A percentile compares a stretch with the other conserved stretches of the same genome.
These are phyloP conservation scores for Ophthalmolycus amberensis DNA, from an alignment of 2,113 vertebrate genomes.

Conservation along the genomic window DNA sequence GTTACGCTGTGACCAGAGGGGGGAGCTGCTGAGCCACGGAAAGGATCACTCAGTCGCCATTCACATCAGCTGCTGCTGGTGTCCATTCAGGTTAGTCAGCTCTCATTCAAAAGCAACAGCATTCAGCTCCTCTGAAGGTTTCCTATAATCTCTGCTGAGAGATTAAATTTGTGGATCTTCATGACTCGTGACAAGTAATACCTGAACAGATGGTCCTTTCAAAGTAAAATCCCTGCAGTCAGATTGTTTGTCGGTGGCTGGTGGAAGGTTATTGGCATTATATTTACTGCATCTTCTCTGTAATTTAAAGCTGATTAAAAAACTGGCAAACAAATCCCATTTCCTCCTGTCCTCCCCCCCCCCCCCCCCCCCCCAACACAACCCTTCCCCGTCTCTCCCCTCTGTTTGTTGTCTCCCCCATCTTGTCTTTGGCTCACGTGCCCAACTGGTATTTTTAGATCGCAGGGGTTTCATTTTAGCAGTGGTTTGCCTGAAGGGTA, in stretches of 20 bases:
- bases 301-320: conserved; percentile 41
- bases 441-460: conserved; percentile 77
- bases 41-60: conserved; percentile 26
- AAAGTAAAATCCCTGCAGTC: conserved; percentile 12
- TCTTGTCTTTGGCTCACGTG: conserved; percentile 58
- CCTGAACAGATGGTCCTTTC: background rate
- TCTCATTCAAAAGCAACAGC: conserved; percentile 50
- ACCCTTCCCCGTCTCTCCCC: conserved; percentile 10
- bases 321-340: background rate
- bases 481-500: conserved; percentile 60
- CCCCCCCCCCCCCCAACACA: background rate
- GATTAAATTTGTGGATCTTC: background rate
- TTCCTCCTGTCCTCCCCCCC: background rate
- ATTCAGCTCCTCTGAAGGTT: background rate
- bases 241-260: background rate
- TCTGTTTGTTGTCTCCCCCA: conserved; percentile 53
- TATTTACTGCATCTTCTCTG: conserved; percentile 1
- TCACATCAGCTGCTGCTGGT: conserved; percentile 48
- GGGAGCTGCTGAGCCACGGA: conserved; percentile 35
- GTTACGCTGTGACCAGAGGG: background rate
- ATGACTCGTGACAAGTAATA: background rate
- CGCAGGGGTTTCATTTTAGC: conserved; percentile 79
- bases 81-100: conserved; percentile 59
- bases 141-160: background rate
- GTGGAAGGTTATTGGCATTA: background rate